phyloP scores from a whole-genome alignment of 2,888 invertebrate genomes.

The Podabrus alpinus region DNA sequence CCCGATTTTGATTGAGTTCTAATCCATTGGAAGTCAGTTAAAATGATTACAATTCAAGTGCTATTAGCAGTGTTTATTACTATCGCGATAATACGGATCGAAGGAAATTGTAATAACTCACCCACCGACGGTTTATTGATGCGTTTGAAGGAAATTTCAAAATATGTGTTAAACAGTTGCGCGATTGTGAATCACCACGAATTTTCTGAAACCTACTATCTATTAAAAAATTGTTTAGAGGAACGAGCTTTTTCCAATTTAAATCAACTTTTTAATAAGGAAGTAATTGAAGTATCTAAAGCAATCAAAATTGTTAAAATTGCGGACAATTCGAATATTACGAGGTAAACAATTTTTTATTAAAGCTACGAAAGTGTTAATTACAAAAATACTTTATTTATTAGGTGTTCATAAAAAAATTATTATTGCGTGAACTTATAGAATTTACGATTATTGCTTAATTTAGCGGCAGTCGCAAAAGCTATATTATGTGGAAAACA shows the following conservation, averaged over 20 bases:
- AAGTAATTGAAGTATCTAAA: background rate
- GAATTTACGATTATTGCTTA: conserved; percentile 16
- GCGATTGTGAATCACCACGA: background rate
- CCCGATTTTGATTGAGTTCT: background rate
- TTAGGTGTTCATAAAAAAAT: background rate
- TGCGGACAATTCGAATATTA: background rate
- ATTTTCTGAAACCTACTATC: background rate
- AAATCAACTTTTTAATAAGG: background rate
- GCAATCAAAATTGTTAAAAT: background rate
- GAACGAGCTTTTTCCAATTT: background rate
- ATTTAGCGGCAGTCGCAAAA: conserved; percentile 1
- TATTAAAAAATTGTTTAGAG: background rate
- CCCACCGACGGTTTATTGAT: background rate
- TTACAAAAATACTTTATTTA: conserved; percentile 4
- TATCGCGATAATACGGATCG: background rate
- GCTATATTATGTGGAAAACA: background rate
- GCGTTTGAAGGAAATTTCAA: background rate
- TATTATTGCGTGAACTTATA: conserved; percentile 1
- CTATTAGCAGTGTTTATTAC: background rate
- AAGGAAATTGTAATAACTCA: background rate
- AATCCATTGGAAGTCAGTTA: background rate
- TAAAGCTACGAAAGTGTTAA: conserved; percentile 11
- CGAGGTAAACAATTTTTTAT: conserved; percentile 1
- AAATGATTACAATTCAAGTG: background rate
- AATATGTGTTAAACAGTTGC: background rate